These are phyloP conservation scores for Anthopleura sola DNA, from an alignment of 64 coral and sea anemone species.

Conservation along the genomic window DNA sequence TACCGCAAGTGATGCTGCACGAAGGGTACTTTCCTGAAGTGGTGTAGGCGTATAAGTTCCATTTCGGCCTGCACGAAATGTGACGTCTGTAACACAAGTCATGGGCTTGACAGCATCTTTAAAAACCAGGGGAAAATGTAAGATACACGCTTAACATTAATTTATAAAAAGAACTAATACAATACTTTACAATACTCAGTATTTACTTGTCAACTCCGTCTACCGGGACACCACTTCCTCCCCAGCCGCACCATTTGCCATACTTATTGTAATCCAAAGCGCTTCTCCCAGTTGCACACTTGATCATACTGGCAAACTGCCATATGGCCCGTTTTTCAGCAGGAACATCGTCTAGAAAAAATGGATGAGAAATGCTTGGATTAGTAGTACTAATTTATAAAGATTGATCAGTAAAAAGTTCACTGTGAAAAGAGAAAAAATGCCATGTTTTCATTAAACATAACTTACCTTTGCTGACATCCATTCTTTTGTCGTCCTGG, in stretches of 20 bases:
- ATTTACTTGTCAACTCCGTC: conserved; percentile 50
- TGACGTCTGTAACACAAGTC: background rate
- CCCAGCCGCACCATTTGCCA: conserved; percentile 46
- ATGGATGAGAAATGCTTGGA: too few relatives aligned
- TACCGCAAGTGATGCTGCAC: background rate
- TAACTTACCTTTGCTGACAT: too few relatives aligned
- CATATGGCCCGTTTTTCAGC: conserved; percentile 2
- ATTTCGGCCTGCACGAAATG: background rate
- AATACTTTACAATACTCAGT: too few relatives aligned
- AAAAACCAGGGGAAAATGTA: background rate
- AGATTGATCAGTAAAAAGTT: too few relatives aligned
- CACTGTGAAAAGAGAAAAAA: too few relatives aligned
- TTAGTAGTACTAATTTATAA: too few relatives aligned
- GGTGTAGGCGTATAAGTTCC: background rate
- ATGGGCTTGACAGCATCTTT: conserved; percentile 1
- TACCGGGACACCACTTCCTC: conserved; percentile 38
- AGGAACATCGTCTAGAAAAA: background rate
- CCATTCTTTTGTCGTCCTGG: too few relatives aligned
- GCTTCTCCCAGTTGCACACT: conserved; percentile 18
- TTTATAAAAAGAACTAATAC: too few relatives aligned
- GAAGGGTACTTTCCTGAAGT: background rate
- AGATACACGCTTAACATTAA: too few relatives aligned
- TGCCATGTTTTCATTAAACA: too few relatives aligned
- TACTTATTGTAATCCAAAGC: conserved; percentile 34
- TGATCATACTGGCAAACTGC: conserved; percentile 46